A percentile compares a stretch with the other conserved stretches of the same genome.
These are phyloP conservation scores for Drosophila bifasciata DNA, from an alignment of 1,140 invertebrate species.

Conservation along the genomic window DNA sequence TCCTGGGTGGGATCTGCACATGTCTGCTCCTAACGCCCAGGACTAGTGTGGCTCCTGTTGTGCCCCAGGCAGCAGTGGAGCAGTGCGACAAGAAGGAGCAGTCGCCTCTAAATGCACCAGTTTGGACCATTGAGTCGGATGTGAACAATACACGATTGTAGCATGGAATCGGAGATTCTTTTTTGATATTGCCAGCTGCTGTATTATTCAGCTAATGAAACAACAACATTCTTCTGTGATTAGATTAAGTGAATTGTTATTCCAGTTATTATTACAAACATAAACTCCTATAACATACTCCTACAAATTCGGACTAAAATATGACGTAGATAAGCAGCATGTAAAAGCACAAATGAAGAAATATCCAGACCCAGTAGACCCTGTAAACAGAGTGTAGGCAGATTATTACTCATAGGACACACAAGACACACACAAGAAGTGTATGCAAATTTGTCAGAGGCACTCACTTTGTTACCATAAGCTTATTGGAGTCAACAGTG, in stretches of 20 bases:
- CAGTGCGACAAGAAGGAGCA: slow-evolving; percentile 60
- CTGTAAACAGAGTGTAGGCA: slow-evolving; percentile 16
- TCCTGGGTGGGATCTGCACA: slow-evolving; percentile 76
- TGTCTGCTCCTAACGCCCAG: slow-evolving; percentile 71
- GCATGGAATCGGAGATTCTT: neutral
- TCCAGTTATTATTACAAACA: slow-evolving; percentile 16
- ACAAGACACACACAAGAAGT: neutral
- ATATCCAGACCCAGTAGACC: slow-evolving; percentile 71
- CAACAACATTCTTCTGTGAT: slow-evolving; percentile 63
- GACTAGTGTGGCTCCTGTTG: slow-evolving; percentile 31
- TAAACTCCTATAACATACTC: neutral
- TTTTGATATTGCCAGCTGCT: slow-evolving; percentile 21
- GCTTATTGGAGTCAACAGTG: slow-evolving; percentile 87
- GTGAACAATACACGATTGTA: slow-evolving; percentile 74
- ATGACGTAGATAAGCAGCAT: slow-evolving; percentile 46
- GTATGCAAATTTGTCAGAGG: neutral
- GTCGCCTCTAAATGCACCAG: slow-evolving; percentile 63
- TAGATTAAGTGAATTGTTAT: slow-evolving; percentile 55
- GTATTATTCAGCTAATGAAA: slow-evolving; percentile 53
- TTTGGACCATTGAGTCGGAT: slow-evolving; percentile 76
- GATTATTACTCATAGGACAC: neutral
- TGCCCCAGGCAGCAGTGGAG: slow-evolving; percentile 19
- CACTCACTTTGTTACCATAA: slow-evolving; percentile 86
- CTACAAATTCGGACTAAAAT: no score
- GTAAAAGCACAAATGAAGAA: slow-evolving; percentile 54